phyloP scores from a whole-genome alignment of 2,797 vertebrate genomes.

The Ctenochaetus hawaiiensis region DNA sequence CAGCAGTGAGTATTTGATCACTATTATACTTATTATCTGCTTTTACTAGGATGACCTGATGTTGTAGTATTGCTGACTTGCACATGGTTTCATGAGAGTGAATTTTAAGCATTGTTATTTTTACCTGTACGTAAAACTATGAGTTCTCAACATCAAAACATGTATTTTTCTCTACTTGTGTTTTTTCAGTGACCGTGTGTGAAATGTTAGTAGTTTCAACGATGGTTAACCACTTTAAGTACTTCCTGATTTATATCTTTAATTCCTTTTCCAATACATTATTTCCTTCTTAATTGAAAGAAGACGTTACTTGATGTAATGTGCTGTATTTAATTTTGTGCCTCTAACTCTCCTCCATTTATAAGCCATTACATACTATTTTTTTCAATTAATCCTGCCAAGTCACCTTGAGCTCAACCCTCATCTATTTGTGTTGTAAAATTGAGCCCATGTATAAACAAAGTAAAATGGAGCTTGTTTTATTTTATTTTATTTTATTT shows the following conservation, averaged over 20 bases:
- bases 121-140: not conserved
- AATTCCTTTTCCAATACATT: not conserved
- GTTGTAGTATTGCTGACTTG: not conserved
- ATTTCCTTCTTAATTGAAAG: not conserved
- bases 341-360: not conserved
- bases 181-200: too few relatives aligned
- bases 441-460: not conserved
- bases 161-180: not conserved
- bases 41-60: not conserved
- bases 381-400: not conserved
- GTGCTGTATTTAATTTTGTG: not conserved
- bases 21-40: not conserved
- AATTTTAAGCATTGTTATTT: not conserved
- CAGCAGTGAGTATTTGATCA: constrained; percentile 80
- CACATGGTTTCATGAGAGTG: not conserved
- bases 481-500: not conserved
- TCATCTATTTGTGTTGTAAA: not conserved
- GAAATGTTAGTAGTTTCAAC: not conserved
- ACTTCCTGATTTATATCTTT: not conserved
- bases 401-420: not conserved
- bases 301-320: not conserved
- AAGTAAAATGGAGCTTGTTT: not conserved
- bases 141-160: not conserved
- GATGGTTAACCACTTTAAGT: not conserved
- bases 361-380: not conserved